Base-by-base conservation (phyloP, 2,888 invertebrate genomes). In the Drosophila antonietae region DNA sequence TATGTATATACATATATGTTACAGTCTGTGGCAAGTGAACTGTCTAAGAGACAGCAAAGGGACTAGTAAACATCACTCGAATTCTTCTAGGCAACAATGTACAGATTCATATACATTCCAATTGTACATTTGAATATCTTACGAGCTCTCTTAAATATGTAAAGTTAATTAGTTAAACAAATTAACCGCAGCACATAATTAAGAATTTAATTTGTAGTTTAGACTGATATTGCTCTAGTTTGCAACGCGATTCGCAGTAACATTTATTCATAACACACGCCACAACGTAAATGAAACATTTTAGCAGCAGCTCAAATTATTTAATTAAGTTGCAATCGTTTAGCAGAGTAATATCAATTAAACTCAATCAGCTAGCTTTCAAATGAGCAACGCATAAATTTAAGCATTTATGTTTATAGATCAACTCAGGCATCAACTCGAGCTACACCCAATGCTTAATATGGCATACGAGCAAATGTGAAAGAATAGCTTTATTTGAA, bases 401-500 rank as follows among this genome's bases (percentile, higher is more conserved):
- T 5, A 2, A 37, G 1, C 44, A 2, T 39, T 64, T 39, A 68
- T 61, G 31, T 49, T 63, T 57, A 72, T 60, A 44, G 60, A 60
- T 49, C 41, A 12, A 59, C 37, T 68, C 28, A 57, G 52, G 64
- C 15, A 8, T 15, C 33, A 47, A 20, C 35, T 49, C 14, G 20
- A 37, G 51, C 41, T 10, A 8, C 37, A 10, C 18, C n/a, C 3
- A 37, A 33, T 52, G 14, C n/a, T 43, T 7, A 35, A 28, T 41
- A 12, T 46, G 33, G 14, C 10, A 31, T n/a, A 10, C 31, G 47
- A 15, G 23, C 14, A 14, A 28, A 23, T 49, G 9, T 39, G 37
- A 15, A 2, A 58, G 8, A 43, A 10, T 33, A 10, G 33, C 10
- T 15, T 57, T 33, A 23, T 23, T 23, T 23, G 20, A 35, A 33